phyloP scores from a whole-genome alignment of 1,140 invertebrate species.

The Bombyx mori region ASM3026992v2 NC_085114.1:8000501-8001000 shows the following conservation, averaged over 20 bases:
- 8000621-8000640: constrained; percentile 10
- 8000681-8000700: constrained; percentile 16
- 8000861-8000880: constrained; percentile 60
- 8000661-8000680: constrained; percentile 22
- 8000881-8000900: constrained; percentile 70
- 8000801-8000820: constrained; percentile 25
- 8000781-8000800: constrained; percentile 24
- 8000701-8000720: constrained; percentile 23
- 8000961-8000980: constrained; percentile 63
- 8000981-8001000: constrained; percentile 27
- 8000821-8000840: constrained; percentile 40
- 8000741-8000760: constrained; percentile 35
- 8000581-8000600: constrained; percentile 14
- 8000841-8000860: constrained; percentile 59
- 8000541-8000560: too few relatives aligned
- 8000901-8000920: constrained; percentile 68
- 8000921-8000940: constrained; percentile 59
- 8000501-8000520: too few relatives aligned
- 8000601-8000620: constrained; percentile 5
- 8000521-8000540: too few relatives aligned
- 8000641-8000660: constrained; percentile 13
- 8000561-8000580: too few relatives aligned
- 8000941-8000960: constrained; percentile 56
- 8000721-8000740: constrained; percentile 18
- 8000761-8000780: constrained; percentile 33